Base-by-base conservation (phyloP, 2,113 vertebrate genomes). In the Ibidorhyncha struthersii region DNA sequence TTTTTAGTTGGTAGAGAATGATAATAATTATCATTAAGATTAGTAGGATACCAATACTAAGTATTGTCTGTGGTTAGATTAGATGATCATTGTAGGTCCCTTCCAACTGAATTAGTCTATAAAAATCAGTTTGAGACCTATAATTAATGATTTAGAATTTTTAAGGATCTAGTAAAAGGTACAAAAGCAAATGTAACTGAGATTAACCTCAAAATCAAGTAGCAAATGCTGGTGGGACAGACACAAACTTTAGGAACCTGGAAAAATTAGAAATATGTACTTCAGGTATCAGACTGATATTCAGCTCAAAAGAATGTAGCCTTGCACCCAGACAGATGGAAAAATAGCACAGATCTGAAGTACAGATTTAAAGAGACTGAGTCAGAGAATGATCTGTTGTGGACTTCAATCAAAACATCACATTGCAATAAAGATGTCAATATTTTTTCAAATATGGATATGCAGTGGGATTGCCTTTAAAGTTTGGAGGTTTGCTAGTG, bases 361-460 rank as follows among this genome's bases (percentile, higher is more conserved):
- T 5, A 9, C 15, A 29, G 36, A n/a, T 23, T 29, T 61, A 27
- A 52, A 50, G 69, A 74, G 43, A 9, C 21, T 8, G 47, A 40
- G 52, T 50, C 27, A 30, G 34, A 66, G 26, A n/a, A 76, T 71
- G 21, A 36, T 12, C 12, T 56, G n/a, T 14, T 15, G 9, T 40
- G 47, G 34, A 8, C 70, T 78, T 84, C 86, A 52, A 1, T 20
- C n/a, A 30, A 47, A 78, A 15, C 26, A 17, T 47, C 16, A 21
- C 27, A 3, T 9, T 59, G 82, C 38, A 34, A 1, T 50, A 34
- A 16, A 7, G 26, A 7, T 9, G 17, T 7, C 55, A 21, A 0
- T 8, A 0, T 16, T 6, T 36, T 45, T 41, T 9, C 15, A 5
- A 8, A 0, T 18, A 55, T 10, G 77, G 25, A 5, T 72, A 18